These are phyloP conservation scores for Chrysemys picta DNA, from an alignment of 2,113 vertebrate species.

Conservation along the genomic window DNA sequence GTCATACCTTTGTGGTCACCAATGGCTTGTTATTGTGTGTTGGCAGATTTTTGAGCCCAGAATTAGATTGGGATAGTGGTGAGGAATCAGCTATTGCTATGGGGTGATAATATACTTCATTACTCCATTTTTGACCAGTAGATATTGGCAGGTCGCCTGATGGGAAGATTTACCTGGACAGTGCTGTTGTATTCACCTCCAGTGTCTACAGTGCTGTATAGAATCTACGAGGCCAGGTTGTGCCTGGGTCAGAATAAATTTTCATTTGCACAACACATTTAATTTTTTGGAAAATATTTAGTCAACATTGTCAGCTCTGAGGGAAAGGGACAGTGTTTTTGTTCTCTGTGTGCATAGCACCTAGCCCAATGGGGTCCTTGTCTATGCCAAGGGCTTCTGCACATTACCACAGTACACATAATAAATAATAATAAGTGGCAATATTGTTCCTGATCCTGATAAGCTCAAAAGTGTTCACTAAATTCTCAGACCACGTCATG, in stretches of 20 bases:
- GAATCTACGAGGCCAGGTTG: background rate
- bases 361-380: background rate
- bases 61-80: background rate
- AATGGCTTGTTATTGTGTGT: background rate
- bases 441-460: background rate
- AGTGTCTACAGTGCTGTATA: too few species aligned
- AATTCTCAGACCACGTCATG: background rate
- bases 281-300: too few species aligned
- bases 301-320: too few species aligned
- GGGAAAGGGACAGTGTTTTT: background rate
- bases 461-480: background rate
- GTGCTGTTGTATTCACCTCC: background rate
- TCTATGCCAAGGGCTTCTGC: background rate
- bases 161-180: background rate
- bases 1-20: background rate
- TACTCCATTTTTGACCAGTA: background rate
- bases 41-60: background rate
- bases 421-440: background rate
- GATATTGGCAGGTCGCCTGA: background rate
- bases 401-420: background rate
- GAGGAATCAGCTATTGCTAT: too few species aligned
- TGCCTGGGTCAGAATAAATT: background rate
- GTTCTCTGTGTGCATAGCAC: background rate
- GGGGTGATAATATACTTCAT: background rate
- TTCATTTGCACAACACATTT: too few species aligned